Evolutionary conservation across 2,113 vertebrate genomes (phyloP).

Genomic region (Indicator indicator): DNA sequence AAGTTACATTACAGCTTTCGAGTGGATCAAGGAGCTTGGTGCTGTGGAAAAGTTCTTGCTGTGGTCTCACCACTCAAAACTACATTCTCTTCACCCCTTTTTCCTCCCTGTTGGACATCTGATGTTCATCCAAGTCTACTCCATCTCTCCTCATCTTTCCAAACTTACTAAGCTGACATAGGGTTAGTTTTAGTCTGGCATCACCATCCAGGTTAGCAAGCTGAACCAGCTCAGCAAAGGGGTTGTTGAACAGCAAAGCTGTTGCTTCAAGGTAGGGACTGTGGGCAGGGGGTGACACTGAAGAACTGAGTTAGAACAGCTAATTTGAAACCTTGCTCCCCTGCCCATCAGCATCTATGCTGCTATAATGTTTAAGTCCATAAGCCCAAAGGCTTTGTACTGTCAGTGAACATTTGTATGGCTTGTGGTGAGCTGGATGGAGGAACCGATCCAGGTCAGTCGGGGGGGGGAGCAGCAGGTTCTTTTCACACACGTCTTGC

Average conservation of each 20-base stretch:
- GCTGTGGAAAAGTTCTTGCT: neutral
- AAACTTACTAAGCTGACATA: neutral
- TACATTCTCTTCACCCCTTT: neutral
- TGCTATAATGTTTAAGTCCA: too few species aligned
- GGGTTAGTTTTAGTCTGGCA: neutral
- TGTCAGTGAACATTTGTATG: rapidly evolving
- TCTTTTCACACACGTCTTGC: neutral
- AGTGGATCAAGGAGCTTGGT: rapidly evolving
- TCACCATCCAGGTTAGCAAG: neutral
- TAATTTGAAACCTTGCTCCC: rapidly evolving
- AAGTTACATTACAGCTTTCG: neutral
- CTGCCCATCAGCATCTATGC: neutral
- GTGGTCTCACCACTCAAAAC: neutral
- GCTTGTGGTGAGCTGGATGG: neutral
- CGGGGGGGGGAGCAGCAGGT: neutral
- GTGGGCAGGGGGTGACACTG: rapidly evolving
- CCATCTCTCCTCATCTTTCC: too few species aligned
- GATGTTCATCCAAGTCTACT: neutral
- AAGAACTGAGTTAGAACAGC: neutral
- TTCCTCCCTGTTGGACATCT: neutral
- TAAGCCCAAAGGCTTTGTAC: neutral
- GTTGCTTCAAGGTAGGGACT: neutral
- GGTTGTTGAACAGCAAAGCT: neutral
- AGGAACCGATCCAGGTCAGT: neutral
- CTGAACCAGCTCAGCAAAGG: neutral